These are phyloP conservation scores for Phycodurus eques DNA, from an alignment of 2,113 vertebrate genomes.

Conservation along the genomic window DNA sequence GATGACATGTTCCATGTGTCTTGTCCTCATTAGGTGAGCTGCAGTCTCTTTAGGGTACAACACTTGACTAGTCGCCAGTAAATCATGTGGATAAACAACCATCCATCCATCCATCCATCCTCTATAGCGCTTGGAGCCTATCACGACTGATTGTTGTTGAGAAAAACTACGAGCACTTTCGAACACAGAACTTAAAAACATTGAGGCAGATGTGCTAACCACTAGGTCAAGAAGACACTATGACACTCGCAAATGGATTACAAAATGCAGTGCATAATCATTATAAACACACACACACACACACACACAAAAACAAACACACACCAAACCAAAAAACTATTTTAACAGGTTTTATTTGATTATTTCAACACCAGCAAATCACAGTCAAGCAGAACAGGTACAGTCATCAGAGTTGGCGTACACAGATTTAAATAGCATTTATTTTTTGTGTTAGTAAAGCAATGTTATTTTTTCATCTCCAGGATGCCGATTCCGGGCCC, in stretches of 20 bases:
- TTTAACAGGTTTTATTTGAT: conserved; percentile 37
- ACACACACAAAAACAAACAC: neutral
- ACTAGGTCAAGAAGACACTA: too few species aligned
- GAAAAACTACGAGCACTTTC: too few species aligned
- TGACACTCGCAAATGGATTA: neutral
- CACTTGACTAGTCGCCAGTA: too few species aligned
- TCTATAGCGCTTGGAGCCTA: too few species aligned
- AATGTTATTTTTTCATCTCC: conserved; percentile 79
- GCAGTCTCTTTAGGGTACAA: too few species aligned
- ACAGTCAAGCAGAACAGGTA: conserved; percentile 33
- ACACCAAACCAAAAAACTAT: conserved; percentile 25
- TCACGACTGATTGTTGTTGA: too few species aligned
- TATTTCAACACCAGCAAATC: conserved; percentile 26
- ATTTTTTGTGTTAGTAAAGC: neutral
- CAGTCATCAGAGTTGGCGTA: conserved; percentile 15
- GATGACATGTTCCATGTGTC: too few species aligned
- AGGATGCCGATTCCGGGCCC: conserved; percentile 87
- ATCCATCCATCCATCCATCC: too few species aligned
- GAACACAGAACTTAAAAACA: neutral
- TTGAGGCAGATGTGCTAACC: neutral
- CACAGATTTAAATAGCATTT: neutral
- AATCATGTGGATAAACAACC: too few species aligned
- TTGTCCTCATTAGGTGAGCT: too few species aligned
- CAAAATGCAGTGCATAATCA: neutral
- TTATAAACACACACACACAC: neutral